Evolutionary conservation across 2,113 vertebrate genomes (phyloP), one percentile per base, ranked within the genome.

Genomic region (Taxidea taxus): DNA sequence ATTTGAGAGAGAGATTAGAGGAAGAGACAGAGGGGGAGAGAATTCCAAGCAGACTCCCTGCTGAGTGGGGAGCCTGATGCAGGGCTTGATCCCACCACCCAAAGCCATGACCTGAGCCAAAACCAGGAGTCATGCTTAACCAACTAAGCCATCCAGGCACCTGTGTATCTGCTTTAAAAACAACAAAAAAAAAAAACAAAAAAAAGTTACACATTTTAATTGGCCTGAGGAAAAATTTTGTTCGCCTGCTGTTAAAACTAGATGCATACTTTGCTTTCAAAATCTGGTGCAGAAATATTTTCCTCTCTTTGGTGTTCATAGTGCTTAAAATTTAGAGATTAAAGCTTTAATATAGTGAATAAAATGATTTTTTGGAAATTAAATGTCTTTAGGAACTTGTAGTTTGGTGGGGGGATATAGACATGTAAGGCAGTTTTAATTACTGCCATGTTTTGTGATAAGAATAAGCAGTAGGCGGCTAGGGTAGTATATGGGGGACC

Each of bases 261-360:
- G 25, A 68, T 74, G 66, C 21, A 44, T 31, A 83, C 47, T 90
- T 98, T 87, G 37, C 66, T 89, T 97, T 80, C 10, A 95, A 87
- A 96, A 81, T 87, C 15, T 84, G 90, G 64, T 90, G 51, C 75
- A 75, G 72, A 93, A 44, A 60, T 87, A 15, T 72, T 68, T 96
- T 84, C 39, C 47, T 94, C 14, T 77, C 70, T 68, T 87, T 87
- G 39, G 14, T 88, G 91, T 85, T 80, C 39, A 47, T 60, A 72
- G 27, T 95, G 54, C 87, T 87, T 95, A 93, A 92, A 92, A 87
- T 90, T 66, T 92, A 80, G 68, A 88, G 92, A 91, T 96, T 83
- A 87, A 92, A 92, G 68, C 31, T 80, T 89, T n/a, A 85, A 39
- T 82, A n/a, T 93, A 93, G 15, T 51, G 68, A 93, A 56, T 62